Base-by-base conservation (phyloP, 2,888 invertebrate genomes). In the Cantharis nigra region DNA sequence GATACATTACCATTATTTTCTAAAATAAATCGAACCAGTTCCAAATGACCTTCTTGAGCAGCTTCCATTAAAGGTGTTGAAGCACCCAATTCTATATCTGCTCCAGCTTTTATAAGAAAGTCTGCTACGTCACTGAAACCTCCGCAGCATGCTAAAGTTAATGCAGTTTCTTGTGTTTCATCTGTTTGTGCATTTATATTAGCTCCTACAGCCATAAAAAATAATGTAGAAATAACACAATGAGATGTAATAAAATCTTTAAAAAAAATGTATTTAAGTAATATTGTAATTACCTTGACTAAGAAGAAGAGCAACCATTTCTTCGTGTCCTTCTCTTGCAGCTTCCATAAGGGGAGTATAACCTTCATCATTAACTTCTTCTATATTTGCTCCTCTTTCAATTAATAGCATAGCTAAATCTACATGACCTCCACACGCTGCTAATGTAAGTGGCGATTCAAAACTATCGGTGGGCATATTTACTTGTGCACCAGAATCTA, bases 261-360 rank as follows among this genome's bases (percentile, higher is more conserved):
- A 16, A 28, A 30, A 26, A 20, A 20, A 1, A 16, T 11, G 28
- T 28, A 20, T 26, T 69, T 28, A 28, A 16, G 11, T 69, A 13
- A 70, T 26, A 30, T n/a, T 49, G 2, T 49, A 71, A 71, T 10
- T 87, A 92, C 93, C 97, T 90, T 97, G 97, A 81, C 95, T 95
- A 13, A 99, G 91, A 74, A 99, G 92, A 74, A 98, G 90, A 67
- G 97, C 96, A 9, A 99, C 98, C 97, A 99, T 98, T 89, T 98
- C 98, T 87, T 98, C 98, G 89, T 99, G 99, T 74, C 99, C 99
- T 89, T 99, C 99, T 70, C 99, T 91, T 0, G 98, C 97, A 69
- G 99, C 99, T 90, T 99, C 99, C 99, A 99, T 99, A 79, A 99
- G 91, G 18, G 99, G 99, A 33, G 99, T 99, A 90, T 99, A 99